Conservation (phyloP, 2,797 vertebrate genomes). For the Zenarchopterus dispar region DNA sequence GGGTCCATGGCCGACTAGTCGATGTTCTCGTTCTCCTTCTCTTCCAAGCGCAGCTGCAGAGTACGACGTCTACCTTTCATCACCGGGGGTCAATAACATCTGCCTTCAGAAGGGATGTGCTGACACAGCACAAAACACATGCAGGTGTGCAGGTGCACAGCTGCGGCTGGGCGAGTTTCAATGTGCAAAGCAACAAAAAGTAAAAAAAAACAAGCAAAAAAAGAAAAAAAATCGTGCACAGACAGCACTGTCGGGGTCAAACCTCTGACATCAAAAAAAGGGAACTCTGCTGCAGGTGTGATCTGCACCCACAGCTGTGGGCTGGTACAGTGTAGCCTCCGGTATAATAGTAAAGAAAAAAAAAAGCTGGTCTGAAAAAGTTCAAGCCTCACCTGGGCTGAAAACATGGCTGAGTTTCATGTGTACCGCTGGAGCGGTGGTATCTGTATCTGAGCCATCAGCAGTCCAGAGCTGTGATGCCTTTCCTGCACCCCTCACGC, state of each 20-base stretch:
- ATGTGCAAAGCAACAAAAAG: constrained; percentile 30
- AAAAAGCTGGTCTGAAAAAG: not conserved
- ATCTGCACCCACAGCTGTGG: constrained; percentile 49
- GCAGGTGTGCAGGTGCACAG: constrained; percentile 67
- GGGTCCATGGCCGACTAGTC: constrained; percentile 11
- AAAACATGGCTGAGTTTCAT: no score
- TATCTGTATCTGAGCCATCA: no score
- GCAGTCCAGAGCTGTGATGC: no score
- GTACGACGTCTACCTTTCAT: constrained; percentile 71
- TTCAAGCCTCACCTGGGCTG: no score
- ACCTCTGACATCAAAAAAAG: constrained; percentile 27
- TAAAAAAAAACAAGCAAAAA: constrained; percentile 1
- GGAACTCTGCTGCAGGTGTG: constrained; percentile 50
- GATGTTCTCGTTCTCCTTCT: constrained; percentile 4
- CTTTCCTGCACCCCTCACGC: no score
- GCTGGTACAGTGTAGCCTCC: not conserved
- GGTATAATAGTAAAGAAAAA: not conserved
- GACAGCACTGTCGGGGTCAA: constrained; percentile 15
- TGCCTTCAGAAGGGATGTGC: constrained; percentile 52
- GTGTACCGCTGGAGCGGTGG: no score
- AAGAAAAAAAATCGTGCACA: constrained; percentile 12
- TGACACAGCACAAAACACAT: constrained; percentile 59
- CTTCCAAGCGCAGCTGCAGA: constrained; percentile 59
- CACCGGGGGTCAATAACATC: constrained; percentile 63
- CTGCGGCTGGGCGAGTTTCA: constrained; percentile 35